Percentiles rank a stretch among this genome's conserved stretches.
Conservation (phyloP, 1,140 invertebrate genomes). For the Neodiprion virginianus region DNA sequence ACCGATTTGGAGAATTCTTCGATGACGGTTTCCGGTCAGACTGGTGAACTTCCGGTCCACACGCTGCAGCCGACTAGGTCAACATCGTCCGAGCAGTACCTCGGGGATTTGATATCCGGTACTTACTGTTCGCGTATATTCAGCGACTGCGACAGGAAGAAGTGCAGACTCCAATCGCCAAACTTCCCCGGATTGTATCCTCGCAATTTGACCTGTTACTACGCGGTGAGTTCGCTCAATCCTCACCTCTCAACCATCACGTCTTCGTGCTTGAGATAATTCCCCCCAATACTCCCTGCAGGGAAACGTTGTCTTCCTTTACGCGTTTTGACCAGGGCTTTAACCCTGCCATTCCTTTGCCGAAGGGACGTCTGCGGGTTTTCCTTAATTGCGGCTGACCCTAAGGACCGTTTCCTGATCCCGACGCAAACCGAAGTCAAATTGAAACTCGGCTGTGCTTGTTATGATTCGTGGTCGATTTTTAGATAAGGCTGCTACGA, state of each 20-base stretch:
- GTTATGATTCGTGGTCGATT: no score
- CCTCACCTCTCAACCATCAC: background rate
- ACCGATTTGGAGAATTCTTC: constrained; percentile 48
- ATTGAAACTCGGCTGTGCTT: no score
- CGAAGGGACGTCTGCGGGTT: no score
- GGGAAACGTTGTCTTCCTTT: no score
- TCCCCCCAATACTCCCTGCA: no score
- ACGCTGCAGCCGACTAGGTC: constrained; percentile 41
- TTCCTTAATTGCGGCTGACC: no score
- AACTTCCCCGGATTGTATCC: constrained; percentile 93
- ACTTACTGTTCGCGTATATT: constrained; percentile 90
- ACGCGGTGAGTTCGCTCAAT: constrained; percentile 72
- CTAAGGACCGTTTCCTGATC: no score
- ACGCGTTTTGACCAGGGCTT: no score
- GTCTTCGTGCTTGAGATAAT: no score
- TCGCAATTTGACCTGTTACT: constrained; percentile 88
- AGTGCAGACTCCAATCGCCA: constrained; percentile 86
- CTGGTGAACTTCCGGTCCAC: constrained; percentile 49
- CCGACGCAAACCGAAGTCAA: no score
- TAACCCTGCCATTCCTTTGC: no score
- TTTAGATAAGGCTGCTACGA: no score
- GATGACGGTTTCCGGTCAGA: constrained; percentile 37
- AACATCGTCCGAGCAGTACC: constrained; percentile 67
- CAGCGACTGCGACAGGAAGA: constrained; percentile 86
- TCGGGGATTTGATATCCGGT: constrained; percentile 85